phyloP scores from a whole-genome alignment of 2,797 vertebrate species.

The Bovichtus variegatus region DNA sequence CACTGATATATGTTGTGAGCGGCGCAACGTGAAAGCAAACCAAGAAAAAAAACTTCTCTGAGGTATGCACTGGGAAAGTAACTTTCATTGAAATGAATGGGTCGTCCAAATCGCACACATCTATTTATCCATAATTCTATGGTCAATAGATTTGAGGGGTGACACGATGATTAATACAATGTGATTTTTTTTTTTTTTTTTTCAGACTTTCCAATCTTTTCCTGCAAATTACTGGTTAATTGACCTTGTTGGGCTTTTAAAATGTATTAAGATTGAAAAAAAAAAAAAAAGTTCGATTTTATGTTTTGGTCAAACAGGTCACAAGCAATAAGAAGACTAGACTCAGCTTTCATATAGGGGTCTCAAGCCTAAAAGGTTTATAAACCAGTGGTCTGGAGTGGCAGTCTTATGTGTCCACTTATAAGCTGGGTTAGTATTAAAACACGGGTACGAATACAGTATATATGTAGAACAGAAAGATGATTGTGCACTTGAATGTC shows the following conservation, averaged over 20 bases:
- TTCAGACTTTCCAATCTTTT: background rate
- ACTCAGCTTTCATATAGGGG: background rate
- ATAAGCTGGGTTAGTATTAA: background rate
- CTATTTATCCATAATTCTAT: background rate
- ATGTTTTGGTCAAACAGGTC: no score
- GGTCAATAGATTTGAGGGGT: background rate
- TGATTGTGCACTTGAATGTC: background rate
- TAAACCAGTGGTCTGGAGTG: background rate
- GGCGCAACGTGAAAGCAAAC: background rate
- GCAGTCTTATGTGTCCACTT: background rate
- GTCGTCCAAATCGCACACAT: background rate
- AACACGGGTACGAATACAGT: background rate
- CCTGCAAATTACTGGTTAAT: background rate
- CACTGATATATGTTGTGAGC: no score
- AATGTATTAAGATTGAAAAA: background rate
- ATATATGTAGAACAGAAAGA: background rate
- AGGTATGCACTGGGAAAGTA: background rate
- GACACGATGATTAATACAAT: background rate
- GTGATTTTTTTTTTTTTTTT: background rate
- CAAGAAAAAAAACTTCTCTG: background rate
- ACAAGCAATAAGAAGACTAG: background rate
- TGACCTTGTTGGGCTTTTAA: background rate
- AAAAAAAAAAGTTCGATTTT: no score
- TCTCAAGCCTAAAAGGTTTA: background rate
- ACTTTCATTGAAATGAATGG: background rate